phyloP scores from a whole-genome alignment of 2,888 invertebrate species.

The Idaea straminata region DNA sequence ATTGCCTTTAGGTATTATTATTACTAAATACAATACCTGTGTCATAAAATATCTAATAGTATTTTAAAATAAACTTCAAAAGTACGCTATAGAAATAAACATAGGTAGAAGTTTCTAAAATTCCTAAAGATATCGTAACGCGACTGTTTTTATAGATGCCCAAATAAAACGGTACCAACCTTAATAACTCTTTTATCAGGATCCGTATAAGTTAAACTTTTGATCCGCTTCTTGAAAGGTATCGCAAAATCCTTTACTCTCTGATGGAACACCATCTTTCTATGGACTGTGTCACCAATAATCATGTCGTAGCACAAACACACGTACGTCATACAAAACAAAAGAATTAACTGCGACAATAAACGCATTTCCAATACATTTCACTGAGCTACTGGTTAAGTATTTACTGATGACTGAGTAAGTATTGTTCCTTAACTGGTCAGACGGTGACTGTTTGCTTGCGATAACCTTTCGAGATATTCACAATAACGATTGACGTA shows the following conservation, averaged over 20 bases:
- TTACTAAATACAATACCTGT: no score
- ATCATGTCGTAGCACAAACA: conserved; percentile 66
- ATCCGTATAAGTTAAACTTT: conserved; percentile 59
- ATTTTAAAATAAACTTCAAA: no score
- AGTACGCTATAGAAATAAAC: no score
- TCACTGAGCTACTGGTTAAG: conserved; percentile 31
- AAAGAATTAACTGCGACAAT: conserved; percentile 44
- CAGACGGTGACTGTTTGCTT: conserved; percentile 26
- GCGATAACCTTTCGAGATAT: conserved; percentile 50
- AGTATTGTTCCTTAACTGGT: conserved; percentile 31
- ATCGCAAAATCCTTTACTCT: conserved; percentile 72
- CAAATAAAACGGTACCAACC: conserved; percentile 40
- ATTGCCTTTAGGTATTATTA: no score
- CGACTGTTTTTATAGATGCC: no score
- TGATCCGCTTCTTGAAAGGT: conserved; percentile 71
- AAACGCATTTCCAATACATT: conserved; percentile 60
- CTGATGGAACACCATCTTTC: conserved; percentile 74
- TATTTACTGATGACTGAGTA: conserved; percentile 13
- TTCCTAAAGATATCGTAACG: conserved; percentile 5
- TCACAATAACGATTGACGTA: conserved; percentile 20
- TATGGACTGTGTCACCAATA: conserved; percentile 68
- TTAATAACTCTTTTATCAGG: conserved; percentile 67
- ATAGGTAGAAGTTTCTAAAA: no score
- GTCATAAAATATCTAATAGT: no score
- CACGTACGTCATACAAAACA: conserved; percentile 46